Percentiles rank a stretch among this genome's conserved stretches.
Conservation (phyloP, 1,140 invertebrate species). For the Bombus impatiens region DNA sequence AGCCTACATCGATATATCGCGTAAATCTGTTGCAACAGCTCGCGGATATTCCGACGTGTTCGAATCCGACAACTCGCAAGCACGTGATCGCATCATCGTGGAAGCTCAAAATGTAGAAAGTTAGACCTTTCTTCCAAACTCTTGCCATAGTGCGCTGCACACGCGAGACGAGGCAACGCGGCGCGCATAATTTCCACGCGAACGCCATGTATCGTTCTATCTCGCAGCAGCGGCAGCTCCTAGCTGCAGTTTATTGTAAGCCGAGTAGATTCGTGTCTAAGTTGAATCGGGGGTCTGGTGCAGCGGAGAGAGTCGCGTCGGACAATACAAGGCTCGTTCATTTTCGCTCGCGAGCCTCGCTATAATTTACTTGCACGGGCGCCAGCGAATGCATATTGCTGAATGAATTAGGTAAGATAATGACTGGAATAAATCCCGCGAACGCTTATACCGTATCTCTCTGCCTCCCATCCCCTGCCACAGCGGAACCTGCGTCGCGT, state of each 20-base stretch:
- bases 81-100: too few species aligned
- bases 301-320: neutral
- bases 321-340: conserved; percentile 27
- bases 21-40: too few species aligned
- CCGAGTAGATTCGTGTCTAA: conserved; percentile 2
- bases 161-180: neutral
- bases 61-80: too few species aligned
- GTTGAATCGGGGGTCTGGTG: neutral
- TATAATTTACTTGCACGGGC: neutral
- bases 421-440: conserved; percentile 40
- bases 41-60: too few species aligned
- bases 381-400: neutral
- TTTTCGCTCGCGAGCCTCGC: neutral
- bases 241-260: neutral
- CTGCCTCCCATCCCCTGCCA: neutral
- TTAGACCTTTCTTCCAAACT: neutral
- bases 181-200: neutral
- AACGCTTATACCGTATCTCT: conserved; percentile 31
- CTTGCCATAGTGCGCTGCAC: neutral
- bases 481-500: neutral
- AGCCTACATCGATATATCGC: too few species aligned
- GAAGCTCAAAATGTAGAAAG: too few species aligned
- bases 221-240: neutral
- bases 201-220: conserved; percentile 12
- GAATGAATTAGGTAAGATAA: conserved; percentile 49